Evolutionary conservation across 2,888 invertebrate genomes (phyloP).

Genomic region (Phortica okadai): DNA sequence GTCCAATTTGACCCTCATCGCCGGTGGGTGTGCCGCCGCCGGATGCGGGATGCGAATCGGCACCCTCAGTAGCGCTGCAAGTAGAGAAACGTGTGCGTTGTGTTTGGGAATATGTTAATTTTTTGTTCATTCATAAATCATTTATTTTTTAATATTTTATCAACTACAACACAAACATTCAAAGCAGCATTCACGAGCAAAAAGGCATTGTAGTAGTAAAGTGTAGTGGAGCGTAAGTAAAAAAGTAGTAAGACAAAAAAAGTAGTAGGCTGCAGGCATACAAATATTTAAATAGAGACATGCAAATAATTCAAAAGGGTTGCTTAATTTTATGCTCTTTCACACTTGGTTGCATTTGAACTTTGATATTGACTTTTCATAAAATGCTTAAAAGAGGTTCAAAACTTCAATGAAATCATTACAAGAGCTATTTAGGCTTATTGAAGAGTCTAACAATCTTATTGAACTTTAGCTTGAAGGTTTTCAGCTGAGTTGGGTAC

Average conservation of each 20-base stretch:
- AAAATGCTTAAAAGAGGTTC: background rate
- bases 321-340: background rate
- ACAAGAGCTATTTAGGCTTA: no score
- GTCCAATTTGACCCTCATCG: slow-evolving; percentile 87
- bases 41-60: slow-evolving; percentile 90
- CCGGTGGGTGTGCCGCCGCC: slow-evolving; percentile 85
- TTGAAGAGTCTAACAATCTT: no score
- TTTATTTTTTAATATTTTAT: background rate
- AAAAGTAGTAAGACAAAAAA: background rate
- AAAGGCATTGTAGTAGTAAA: background rate
- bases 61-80: slow-evolving; percentile 91
- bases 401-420: no score
- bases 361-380: background rate
- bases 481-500: no score
- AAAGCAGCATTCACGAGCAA: background rate
- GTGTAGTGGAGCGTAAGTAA: background rate
- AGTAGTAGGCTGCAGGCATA: background rate
- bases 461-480: no score
- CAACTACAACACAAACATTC: slow-evolving; percentile 1
- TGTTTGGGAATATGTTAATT: background rate
- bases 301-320: background rate
- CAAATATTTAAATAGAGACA: slow-evolving; percentile 1
- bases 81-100: slow-evolving; percentile 23
- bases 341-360: background rate
- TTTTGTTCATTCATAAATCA: background rate